phyloP scores from a whole-genome alignment of 2,113 vertebrate genomes.

The Urocitellus parryii region DNA sequence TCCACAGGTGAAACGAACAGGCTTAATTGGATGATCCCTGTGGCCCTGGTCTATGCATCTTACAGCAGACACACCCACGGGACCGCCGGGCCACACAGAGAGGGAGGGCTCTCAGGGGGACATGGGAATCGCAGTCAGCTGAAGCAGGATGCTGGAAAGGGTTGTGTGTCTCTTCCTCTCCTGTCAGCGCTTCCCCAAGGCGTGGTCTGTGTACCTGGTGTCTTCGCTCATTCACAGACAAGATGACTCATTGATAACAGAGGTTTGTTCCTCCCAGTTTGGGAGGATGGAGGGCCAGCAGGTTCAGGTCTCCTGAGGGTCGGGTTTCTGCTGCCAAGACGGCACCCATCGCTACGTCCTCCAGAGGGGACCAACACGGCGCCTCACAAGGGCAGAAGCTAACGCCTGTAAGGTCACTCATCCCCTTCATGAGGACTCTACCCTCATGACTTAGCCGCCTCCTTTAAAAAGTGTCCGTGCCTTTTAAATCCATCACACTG shows the following conservation, averaged over 20 bases:
- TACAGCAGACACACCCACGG: neutral
- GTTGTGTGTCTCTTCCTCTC: neutral
- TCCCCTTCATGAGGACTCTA: neutral
- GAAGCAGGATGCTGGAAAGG: neutral
- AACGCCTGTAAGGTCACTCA: neutral
- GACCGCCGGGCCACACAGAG: neutral
- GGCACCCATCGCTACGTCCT: fast-evolving
- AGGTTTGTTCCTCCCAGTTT: neutral
- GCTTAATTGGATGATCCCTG: neutral
- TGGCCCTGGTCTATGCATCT: neutral
- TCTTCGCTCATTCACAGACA: neutral
- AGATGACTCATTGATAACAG: neutral
- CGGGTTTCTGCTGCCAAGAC: neutral
- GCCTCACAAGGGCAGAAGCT: fast-evolving
- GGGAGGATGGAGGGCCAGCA: neutral
- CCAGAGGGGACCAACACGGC: fast-evolving
- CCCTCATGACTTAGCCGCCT: neutral
- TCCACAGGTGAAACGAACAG: neutral
- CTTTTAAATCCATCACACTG: neutral
- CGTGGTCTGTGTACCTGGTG: neutral
- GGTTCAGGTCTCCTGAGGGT: neutral
- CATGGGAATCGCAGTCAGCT: neutral
- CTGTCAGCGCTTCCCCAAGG: neutral
- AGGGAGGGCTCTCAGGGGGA: neutral
- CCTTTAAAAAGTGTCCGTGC: neutral